These are phyloP conservation scores for Nycticryphes semicollaris DNA, from an alignment of 2,113 vertebrate species.

Conservation along the genomic window DNA sequence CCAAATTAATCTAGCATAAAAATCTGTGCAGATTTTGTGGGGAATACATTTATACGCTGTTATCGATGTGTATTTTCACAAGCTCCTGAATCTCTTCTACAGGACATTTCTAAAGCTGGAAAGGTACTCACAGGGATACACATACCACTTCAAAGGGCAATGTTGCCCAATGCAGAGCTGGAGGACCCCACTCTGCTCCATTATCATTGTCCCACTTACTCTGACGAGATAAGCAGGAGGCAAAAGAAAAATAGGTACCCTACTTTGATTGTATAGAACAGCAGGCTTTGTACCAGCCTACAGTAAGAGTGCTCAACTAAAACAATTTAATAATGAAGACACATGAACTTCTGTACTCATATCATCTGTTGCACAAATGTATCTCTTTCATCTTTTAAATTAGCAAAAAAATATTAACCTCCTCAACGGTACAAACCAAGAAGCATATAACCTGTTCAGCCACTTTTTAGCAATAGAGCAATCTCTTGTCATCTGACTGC, in stretches of 20 bases:
- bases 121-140: not conserved
- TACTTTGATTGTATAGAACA: not conserved
- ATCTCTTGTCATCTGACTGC: constrained; percentile 60
- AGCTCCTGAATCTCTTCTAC: not conserved
- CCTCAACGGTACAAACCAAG: not conserved
- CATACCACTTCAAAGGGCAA: not conserved
- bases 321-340: not conserved
- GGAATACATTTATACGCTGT: not conserved
- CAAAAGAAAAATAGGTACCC: not conserved
- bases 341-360: not conserved
- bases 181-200: not conserved
- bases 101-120: not conserved
- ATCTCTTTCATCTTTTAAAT: not conserved
- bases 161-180: not conserved
- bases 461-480: constrained; percentile 73
- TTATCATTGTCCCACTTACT: not conserved
- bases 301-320: not conserved
- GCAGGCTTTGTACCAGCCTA: not conserved
- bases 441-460: constrained; percentile 75
- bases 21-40: not conserved
- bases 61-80: not conserved
- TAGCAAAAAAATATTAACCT: constrained; percentile 6
- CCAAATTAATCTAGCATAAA: not conserved
- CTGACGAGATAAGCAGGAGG: not conserved
- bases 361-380: constrained; percentile 11